Evolutionary conservation across 2,797 vertebrate species (phyloP), one percentile per base, ranked within the genome.

Genomic region (Pachyuromys duprasi): DNA sequence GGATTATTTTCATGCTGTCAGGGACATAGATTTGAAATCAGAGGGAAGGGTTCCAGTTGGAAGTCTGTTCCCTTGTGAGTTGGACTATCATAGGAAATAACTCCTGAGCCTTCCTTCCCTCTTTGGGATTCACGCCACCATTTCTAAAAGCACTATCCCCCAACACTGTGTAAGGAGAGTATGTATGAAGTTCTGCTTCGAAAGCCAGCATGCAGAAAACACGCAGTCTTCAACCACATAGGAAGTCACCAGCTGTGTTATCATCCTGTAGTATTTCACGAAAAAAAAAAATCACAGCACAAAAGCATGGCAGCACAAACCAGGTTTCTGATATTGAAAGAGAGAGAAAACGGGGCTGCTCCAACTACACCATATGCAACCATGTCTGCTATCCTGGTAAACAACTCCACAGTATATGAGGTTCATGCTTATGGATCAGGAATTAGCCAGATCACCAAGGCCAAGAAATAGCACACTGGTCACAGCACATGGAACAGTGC

Each of bases 321-420:
- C 45, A 8, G 8, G 9, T 53, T 49, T 57, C 89, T 91, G 70
- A 24, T 57, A 75, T 33, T 45, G 63, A 89, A 86, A 90, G 24
- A 79, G 31, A 45, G 2, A 28, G 42, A 55, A 90, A 79, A 78
- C 3, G 53, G 33, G n/a, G 31, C 18, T 86, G 67, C n/a, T 28
- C 75, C 84, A 17, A 69, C 0, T 7, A 31, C 8, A 24, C 45
- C 20, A 0, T 1, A 8, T 0, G 5, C 5, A 62, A 14, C 31
- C 5, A 0, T 17, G 39, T 20, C 62, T 14, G 12, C 28, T 31
- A 67, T 33, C 31, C 76, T 15, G 2, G 78, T 12, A 76, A 84
- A 78, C 55, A 31, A 4, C n/a, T 13, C 42, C 60, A 60, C 31
- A 39, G 33, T 4, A 31, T 36, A 17, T 26, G 17, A 72, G 33